phyloP scores from a whole-genome alignment of 2,888 invertebrate species.

The Exephanes ischioxanthus region DNA sequence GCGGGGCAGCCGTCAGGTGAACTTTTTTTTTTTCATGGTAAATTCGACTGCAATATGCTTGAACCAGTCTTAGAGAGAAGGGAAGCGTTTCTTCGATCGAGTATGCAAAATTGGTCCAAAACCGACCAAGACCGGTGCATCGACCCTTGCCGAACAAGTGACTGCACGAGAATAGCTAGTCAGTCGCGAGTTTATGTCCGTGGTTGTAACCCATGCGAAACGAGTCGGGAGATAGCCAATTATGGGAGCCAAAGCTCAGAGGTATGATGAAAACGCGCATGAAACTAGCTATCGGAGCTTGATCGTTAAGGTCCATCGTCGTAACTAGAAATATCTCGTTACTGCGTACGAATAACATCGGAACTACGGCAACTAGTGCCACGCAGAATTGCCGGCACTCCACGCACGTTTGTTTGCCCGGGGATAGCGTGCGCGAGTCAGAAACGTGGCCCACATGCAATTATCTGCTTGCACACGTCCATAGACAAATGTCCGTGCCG shows the following conservation, averaged over 20 bases:
- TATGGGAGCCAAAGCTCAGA: constrained; percentile 32
- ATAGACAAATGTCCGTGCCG: constrained; percentile 40
- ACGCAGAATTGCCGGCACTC: constrained; percentile 1
- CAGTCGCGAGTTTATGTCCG: not conserved
- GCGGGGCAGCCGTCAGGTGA: too few species aligned
- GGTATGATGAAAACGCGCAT: constrained; percentile 22
- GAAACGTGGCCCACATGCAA: constrained; percentile 54
- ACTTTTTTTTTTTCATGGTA: too few species aligned
- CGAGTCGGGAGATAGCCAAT: constrained; percentile 1
- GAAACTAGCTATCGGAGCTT: constrained; percentile 55
- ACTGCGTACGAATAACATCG: constrained; percentile 36
- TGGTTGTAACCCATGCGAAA: not conserved
- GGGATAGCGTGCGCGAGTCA: constrained; percentile 45
- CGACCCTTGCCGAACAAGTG: not conserved
- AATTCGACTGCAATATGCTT: too few species aligned
- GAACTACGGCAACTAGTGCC: constrained; percentile 5
- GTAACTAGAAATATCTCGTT: constrained; percentile 59
- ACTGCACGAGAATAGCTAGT: not conserved
- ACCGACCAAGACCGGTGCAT: not conserved
- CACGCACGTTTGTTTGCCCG: constrained; percentile 54
- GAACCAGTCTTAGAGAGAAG: too few species aligned
- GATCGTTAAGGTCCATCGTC: constrained; percentile 33
- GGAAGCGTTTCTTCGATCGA: too few species aligned
- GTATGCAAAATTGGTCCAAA: not conserved
- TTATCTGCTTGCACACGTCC: constrained; percentile 51